phyloP scores from a whole-genome alignment of 2,888 invertebrate species.

The Salticus scenicus region DNA sequence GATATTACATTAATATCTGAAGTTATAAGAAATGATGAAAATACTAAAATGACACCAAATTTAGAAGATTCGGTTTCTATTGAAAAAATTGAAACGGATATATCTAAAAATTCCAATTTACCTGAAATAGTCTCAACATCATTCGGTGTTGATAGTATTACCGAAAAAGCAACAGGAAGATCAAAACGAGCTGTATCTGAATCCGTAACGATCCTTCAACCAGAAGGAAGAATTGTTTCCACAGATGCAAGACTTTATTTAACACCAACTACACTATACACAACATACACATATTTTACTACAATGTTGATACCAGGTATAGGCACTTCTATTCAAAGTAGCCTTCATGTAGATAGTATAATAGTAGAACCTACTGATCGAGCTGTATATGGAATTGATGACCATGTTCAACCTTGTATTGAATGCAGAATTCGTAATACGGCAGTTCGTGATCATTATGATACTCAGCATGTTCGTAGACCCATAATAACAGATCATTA shows the following conservation, averaged over 20 bases:
- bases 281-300: slow-evolving; percentile 93
- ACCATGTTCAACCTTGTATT: slow-evolving; percentile 18
- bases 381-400: slow-evolving; percentile 18
- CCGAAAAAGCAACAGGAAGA: background rate
- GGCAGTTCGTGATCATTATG: slow-evolving; percentile 17
- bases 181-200: slow-evolving; percentile 30
- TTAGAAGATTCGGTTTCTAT: background rate
- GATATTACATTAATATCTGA: background rate
- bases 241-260: slow-evolving; percentile 74
- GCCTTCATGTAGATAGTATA: slow-evolving; percentile 51
- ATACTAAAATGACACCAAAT: background rate
- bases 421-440: slow-evolving; percentile 15
- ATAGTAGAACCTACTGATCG: slow-evolving; percentile 32
- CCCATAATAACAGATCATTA: slow-evolving; percentile 24
- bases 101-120: background rate
- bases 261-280: slow-evolving; percentile 88
- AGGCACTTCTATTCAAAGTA: slow-evolving; percentile 79
- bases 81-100: background rate
- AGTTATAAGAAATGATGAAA: background rate
- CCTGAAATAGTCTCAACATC: background rate
- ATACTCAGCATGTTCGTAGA: slow-evolving; percentile 2
- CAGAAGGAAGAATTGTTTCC: slow-evolving; percentile 55
- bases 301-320: slow-evolving; percentile 90
- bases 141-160: background rate
- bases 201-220: slow-evolving; percentile 43